Percentiles rank a stretch among this genome's conserved stretches.
phyloP scores from a whole-genome alignment of 2,888 invertebrate species.

The Andrena minutula region DNA sequence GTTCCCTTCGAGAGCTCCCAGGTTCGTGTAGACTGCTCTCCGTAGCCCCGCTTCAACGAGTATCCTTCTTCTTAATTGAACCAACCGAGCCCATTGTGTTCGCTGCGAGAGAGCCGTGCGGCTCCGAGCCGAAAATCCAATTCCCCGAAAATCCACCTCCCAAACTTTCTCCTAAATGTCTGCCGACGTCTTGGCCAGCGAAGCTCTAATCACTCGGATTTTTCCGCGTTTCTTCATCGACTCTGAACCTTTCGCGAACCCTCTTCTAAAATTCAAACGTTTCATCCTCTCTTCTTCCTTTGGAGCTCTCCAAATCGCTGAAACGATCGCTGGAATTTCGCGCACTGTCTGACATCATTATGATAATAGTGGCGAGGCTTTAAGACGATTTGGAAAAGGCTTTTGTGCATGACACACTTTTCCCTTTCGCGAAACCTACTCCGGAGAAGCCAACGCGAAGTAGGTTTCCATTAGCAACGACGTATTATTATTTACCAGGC shows the following conservation, averaged over 20 bases:
- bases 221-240: conserved; percentile 5
- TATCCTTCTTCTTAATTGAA: conserved; percentile 59
- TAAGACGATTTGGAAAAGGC: conserved; percentile 74
- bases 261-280: background rate
- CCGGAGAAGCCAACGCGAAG: conserved; percentile 72
- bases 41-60: conserved; percentile 49
- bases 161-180: conserved; percentile 18
- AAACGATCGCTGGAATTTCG: conserved; percentile 21
- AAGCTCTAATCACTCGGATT: conserved; percentile 25
- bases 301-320: background rate
- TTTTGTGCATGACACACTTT: conserved; percentile 75
- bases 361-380: conserved; percentile 64
- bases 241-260: background rate
- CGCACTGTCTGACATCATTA: conserved; percentile 43
- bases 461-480: conserved; percentile 74
- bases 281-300: background rate
- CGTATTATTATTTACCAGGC: conserved; percentile 73
- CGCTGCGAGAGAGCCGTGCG: conserved; percentile 6
- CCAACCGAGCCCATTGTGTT: conserved; percentile 52
- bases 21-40: conserved; percentile 63
- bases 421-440: conserved; percentile 72
- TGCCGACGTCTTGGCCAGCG: conserved; percentile 18
- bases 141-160: conserved; percentile 12
- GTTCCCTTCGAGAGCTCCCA: conserved; percentile 55
- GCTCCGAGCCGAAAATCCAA: conserved; percentile 47